Conservation (phyloP, 1,140 invertebrate species). For the Bombus waltoni region DNA sequence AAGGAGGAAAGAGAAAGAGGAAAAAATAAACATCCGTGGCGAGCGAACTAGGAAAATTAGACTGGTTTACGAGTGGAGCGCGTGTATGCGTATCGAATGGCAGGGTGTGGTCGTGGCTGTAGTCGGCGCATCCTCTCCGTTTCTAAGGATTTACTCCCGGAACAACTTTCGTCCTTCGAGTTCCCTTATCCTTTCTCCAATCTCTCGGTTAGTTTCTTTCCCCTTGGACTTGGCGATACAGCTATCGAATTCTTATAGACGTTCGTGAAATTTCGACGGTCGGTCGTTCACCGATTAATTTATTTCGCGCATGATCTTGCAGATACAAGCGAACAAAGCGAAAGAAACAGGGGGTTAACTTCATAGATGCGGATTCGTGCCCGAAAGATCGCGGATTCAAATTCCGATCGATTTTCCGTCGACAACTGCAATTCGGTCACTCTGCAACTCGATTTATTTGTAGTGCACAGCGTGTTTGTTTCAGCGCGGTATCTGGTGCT, state of each 20-base stretch:
- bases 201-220: background rate
- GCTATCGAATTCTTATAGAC: background rate
- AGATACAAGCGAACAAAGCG: background rate
- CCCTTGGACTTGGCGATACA: background rate
- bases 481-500: too few relatives aligned
- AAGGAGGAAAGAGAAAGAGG: background rate
- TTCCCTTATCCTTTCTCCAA: constrained; percentile 5
- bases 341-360: background rate
- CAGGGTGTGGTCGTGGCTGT: constrained; percentile 50
- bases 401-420: too few relatives aligned
- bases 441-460: too few relatives aligned
- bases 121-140: constrained; percentile 55
- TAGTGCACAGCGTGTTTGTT: too few relatives aligned
- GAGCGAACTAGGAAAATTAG: constrained; percentile 53
- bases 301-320: background rate
- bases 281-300: background rate
- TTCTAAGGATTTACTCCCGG: constrained; percentile 42
- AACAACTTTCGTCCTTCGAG: background rate
- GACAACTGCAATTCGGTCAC: too few relatives aligned
- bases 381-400: too few relatives aligned
- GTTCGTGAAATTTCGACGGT: background rate
- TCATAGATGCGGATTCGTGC: too few relatives aligned
- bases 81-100: constrained; percentile 46
- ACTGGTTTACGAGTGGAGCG: constrained; percentile 2
- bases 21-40: background rate